Percentiles rank a stretch among this genome's conserved stretches.
Evolutionary conservation across 2,797 vertebrate species (phyloP).

Genomic region (Bovichtus variegatus): DNA sequence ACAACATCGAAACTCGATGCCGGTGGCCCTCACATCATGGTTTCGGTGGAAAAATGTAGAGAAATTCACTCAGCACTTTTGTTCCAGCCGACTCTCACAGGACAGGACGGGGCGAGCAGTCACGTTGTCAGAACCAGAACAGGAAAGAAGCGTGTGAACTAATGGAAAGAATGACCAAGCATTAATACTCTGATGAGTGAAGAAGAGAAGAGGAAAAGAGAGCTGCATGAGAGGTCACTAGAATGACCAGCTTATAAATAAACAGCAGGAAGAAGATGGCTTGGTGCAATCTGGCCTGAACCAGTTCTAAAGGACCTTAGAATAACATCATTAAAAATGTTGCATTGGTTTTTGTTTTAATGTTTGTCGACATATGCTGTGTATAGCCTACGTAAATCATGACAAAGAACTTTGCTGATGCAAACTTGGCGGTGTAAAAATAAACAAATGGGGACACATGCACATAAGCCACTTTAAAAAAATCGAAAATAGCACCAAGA

Average conservation of each 20-base stretch:
- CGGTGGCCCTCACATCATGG: slow-evolving; percentile 57
- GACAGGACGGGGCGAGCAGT: slow-evolving; percentile 46
- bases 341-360: neutral
- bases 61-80: slow-evolving; percentile 71
- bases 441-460: slow-evolving; percentile 49
- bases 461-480: slow-evolving; percentile 44
- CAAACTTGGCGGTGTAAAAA: slow-evolving; percentile 52
- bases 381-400: slow-evolving; percentile 38
- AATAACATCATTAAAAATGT: slow-evolving; percentile 5
- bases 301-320: slow-evolving; percentile 43
- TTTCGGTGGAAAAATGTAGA: slow-evolving; percentile 79
- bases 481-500: slow-evolving; percentile 48
- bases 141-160: slow-evolving; percentile 67
- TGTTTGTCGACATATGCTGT: slow-evolving; percentile 22
- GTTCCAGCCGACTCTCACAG: slow-evolving; percentile 49
- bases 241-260: slow-evolving; percentile 64
- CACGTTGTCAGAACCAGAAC: slow-evolving; percentile 64
- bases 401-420: slow-evolving; percentile 53
- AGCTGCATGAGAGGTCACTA: slow-evolving; percentile 52
- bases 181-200: slow-evolving; percentile 69
- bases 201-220: slow-evolving; percentile 56
- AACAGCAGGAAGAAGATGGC: slow-evolving; percentile 49
- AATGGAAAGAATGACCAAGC: slow-evolving; percentile 83
- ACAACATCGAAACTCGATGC: slow-evolving; percentile 80
- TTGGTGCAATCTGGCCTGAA: slow-evolving; percentile 54